These are phyloP conservation scores for Eupithecia inturbata DNA, from an alignment of 2,888 invertebrate genomes.

Conservation along the genomic window DNA sequence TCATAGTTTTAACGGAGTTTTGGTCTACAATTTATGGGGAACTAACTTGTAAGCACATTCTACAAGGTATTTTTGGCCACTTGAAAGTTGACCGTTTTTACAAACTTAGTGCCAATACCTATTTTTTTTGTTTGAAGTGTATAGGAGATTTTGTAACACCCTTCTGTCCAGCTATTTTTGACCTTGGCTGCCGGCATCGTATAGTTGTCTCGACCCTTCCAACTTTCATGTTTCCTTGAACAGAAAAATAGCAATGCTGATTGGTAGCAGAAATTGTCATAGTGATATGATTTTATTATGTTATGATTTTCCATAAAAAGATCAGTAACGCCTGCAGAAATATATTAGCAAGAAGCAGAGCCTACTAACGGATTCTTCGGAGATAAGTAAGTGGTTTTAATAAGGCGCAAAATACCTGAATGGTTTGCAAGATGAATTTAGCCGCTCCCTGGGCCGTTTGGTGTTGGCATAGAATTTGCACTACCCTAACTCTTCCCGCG, in stretches of 20 bases:
- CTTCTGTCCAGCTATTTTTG: neutral
- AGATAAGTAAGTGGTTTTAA: neutral
- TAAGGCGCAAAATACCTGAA: neutral
- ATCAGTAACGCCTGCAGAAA: neutral
- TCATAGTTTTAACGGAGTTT: neutral
- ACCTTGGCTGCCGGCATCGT: no score
- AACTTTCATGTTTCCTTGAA: no score
- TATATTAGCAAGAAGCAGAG: neutral
- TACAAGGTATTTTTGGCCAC: neutral
- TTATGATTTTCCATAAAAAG: no score
- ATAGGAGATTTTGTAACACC: neutral
- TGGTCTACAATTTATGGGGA: neutral
- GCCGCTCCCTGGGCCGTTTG: no score
- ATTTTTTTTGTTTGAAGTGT: neutral
- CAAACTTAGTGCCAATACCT: neutral
- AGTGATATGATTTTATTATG: no score
- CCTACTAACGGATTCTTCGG: neutral
- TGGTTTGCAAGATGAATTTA: no score
- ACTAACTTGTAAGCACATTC: neutral
- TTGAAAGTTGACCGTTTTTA: neutral
- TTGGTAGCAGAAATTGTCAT: no score
- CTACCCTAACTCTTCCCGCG: no score
- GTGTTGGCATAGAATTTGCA: no score
- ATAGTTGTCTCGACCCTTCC: no score
- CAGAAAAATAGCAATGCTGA: no score